Evolutionary conservation across 2,797 vertebrate species (phyloP).

Genomic region (Falco berigora): DNA sequence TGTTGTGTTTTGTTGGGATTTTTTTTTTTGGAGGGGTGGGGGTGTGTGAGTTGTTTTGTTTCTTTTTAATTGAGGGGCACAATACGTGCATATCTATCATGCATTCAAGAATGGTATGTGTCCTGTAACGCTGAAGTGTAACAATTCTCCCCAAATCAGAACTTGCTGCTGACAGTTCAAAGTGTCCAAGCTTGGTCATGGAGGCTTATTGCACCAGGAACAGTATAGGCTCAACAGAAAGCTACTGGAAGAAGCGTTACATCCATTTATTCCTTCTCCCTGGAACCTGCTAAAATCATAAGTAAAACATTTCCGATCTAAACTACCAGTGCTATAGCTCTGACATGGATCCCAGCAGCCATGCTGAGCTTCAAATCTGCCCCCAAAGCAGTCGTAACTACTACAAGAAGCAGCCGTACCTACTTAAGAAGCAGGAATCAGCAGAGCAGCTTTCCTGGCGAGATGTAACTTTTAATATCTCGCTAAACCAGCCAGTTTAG

Average conservation of each 20-base stretch:
- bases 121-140: neutral
- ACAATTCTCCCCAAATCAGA: neutral
- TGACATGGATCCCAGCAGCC: neutral
- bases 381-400: neutral
- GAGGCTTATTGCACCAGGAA: neutral
- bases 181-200: neutral
- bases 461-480: neutral
- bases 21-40: too few relatives aligned
- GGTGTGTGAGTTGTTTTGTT: too few relatives aligned
- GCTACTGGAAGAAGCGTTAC: neutral
- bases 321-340: neutral
- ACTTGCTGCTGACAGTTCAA: neutral
- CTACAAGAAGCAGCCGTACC: neutral
- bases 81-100: neutral
- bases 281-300: neutral
- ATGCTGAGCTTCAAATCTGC: neutral
- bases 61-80: neutral
- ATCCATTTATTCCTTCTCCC: neutral
- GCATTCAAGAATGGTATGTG: neutral
- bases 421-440: neutral
- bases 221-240: neutral
- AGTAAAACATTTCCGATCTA: neutral
- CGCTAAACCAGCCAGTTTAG: neutral
- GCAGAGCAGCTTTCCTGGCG: neutral
- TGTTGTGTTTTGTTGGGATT: too few relatives aligned